Base-by-base conservation (phyloP, 1,140 invertebrate species). In the Drosophila arawakana region DNA sequence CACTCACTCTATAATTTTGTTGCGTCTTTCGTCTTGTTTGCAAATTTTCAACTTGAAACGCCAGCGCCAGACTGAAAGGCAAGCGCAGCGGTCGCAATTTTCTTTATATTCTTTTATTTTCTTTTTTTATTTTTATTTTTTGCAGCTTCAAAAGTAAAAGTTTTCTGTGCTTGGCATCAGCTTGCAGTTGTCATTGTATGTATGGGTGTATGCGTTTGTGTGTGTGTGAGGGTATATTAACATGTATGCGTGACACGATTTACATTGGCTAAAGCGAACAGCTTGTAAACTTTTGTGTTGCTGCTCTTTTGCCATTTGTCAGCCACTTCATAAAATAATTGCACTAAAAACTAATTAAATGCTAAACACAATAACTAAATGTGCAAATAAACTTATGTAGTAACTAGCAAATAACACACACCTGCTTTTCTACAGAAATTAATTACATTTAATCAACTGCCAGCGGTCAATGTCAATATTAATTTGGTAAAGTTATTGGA, bases 1-100 rank as follows among this genome's bases (percentile, higher is more conserved):
- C 34, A 50, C 13, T 34, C 25, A 39, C 41, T 39, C 41, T 68
- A 66, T 81, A 76, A 86, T 73, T 73, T 73, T 13, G 70, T 46
- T 69, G 58, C 65, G 62, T 62, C 72, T 76, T 88, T 76, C 35
- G 59, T 65, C 55, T 86, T 82, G 82, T 86, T 88, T 80, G 79
- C 67, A 86, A 82, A 88, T 88, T 82, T 82, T 88, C 69, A 82
- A 86, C 83, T 86, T 81, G 79, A 86, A 86, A 82, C 54, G 77
- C 58, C 77, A 79, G 39, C 54, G 54, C 59, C 82, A 86, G 82
- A 86, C 72, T 34, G 52, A 80, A 57, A 66, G 59, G 30, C 54
- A 21, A 80, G 37, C 78, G 58, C 82, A 79, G 69, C 68, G 66
- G 49, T 68, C 61, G 61, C 50, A 68, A 69, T 66, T 80, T 81